phyloP scores from a whole-genome alignment of 2,888 invertebrate species.

The Andrena bucephala region DNA sequence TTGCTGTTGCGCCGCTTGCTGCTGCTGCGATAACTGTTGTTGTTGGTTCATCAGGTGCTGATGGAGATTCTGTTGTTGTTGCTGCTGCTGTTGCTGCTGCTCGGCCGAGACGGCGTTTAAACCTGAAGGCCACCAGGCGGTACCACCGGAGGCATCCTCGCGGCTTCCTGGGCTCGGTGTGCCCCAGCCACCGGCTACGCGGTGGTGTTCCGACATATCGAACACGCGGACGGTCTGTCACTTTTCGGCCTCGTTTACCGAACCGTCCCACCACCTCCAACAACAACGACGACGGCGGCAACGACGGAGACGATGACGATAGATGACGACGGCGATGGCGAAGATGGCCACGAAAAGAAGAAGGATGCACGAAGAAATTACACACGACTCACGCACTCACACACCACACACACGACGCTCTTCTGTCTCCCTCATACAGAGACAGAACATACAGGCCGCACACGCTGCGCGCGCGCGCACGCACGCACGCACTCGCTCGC shows the following conservation, averaged over 20 bases:
- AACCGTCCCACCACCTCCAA: conserved; percentile 60
- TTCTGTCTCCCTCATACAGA: conserved; percentile 58
- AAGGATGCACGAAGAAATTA: conserved; percentile 67
- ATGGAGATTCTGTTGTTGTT: conserved; percentile 83
- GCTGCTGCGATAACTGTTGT: conserved; percentile 86
- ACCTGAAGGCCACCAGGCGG: conserved; percentile 87
- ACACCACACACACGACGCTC: conserved; percentile 59
- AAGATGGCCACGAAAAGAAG: conserved; percentile 55
- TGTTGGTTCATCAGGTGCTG: conserved; percentile 87
- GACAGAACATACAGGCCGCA: conserved; percentile 48
- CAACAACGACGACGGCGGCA: not conserved
- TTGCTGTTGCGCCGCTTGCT: conserved; percentile 82
- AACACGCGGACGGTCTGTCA: conserved; percentile 74
- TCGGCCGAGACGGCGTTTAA: conserved; percentile 85
- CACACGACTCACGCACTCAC: conserved; percentile 64
- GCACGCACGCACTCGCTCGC: conserved; percentile 44
- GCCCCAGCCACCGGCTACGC: conserved; percentile 88
- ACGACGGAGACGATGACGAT: not conserved
- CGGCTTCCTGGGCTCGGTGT: conserved; percentile 84
- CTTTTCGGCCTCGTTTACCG: conserved; percentile 72
- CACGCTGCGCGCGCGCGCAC: conserved; percentile 37
- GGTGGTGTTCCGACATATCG: conserved; percentile 89
- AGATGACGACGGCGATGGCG: not conserved
- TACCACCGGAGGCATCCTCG: conserved; percentile 85
- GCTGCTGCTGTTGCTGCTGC: conserved; percentile 83